Percentiles rank a stretch among this genome's conserved stretches.
phyloP scores from a whole-genome alignment of 2,797 vertebrate species.

The Capromys pilorides region DNA sequence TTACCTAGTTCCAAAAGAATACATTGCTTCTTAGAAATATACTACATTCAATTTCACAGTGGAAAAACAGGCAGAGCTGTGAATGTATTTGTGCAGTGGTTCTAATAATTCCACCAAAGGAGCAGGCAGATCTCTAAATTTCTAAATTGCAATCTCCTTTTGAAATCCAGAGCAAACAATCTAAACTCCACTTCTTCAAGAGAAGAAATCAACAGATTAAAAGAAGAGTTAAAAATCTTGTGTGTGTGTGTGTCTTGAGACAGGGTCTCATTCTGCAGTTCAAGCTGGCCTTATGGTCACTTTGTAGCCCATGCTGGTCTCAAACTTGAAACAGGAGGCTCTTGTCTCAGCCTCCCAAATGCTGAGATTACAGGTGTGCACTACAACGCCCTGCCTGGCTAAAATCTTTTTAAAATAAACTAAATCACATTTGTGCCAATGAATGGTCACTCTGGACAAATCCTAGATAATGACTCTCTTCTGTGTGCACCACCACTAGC shows the following conservation, averaged over 20 bases:
- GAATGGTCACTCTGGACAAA: neutral
- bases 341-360: too few relatives aligned
- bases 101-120: conserved; percentile 27
- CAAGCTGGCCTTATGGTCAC: too few relatives aligned
- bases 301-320: too few relatives aligned
- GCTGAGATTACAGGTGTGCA: too few relatives aligned
- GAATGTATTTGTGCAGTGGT: neutral
- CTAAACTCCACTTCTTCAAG: conserved; percentile 16
- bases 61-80: neutral
- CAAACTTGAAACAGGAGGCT: too few relatives aligned
- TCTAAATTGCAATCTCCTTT: conserved; percentile 7
- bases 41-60: neutral
- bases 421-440: neutral
- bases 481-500: neutral
- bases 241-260: too few relatives aligned
- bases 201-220: conserved; percentile 29
- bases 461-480: neutral
- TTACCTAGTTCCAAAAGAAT: neutral
- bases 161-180: neutral
- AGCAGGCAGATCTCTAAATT: neutral
- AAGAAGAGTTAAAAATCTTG: neutral
- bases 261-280: too few relatives aligned
- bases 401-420: conserved; percentile 7
- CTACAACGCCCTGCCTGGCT: too few relatives aligned
- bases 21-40: neutral